These are phyloP conservation scores for Meles meles DNA, from an alignment of 2,113 vertebrate genomes.

Conservation along the genomic window DNA sequence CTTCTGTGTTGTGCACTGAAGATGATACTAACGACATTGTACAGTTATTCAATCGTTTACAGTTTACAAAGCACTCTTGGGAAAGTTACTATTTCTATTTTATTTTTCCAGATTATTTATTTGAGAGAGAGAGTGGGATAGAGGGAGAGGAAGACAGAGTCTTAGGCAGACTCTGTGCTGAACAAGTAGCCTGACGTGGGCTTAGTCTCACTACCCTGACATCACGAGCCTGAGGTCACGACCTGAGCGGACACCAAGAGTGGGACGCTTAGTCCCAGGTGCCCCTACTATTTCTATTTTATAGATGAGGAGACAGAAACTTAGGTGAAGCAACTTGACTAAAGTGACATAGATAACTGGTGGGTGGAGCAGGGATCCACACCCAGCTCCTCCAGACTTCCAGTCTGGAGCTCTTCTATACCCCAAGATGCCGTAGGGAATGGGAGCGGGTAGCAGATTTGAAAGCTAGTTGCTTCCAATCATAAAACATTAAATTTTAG, in stretches of 20 bases:
- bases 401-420: not conserved
- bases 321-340: not conserved
- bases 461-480: not conserved
- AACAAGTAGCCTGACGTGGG: not conserved
- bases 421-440: not conserved
- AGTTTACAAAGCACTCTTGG: not conserved
- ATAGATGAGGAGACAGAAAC: not conserved
- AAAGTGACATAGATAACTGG: not conserved
- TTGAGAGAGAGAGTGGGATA: not conserved
- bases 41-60: not conserved
- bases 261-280: not conserved
- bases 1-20: not conserved
- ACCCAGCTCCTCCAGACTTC: not conserved
- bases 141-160: not conserved
- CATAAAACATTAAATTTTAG: constrained; percentile 9
- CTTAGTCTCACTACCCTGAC: not conserved
- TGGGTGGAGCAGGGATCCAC: not conserved
- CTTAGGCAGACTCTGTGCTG: not conserved
- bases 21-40: not conserved
- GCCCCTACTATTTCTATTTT: not conserved
- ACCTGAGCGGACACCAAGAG: not conserved
- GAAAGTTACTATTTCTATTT: constrained; percentile 1
- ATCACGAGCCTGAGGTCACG: not conserved
- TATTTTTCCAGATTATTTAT: not conserved
- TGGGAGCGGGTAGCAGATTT: not conserved